A percentile compares a stretch with the other conserved stretches of the same genome.
These are phyloP conservation scores for Mnemiopsis leidyi DNA, from an alignment of 37 sponge, comb jelly and placozoan genomes.

Conservation along the genomic window DNA sequence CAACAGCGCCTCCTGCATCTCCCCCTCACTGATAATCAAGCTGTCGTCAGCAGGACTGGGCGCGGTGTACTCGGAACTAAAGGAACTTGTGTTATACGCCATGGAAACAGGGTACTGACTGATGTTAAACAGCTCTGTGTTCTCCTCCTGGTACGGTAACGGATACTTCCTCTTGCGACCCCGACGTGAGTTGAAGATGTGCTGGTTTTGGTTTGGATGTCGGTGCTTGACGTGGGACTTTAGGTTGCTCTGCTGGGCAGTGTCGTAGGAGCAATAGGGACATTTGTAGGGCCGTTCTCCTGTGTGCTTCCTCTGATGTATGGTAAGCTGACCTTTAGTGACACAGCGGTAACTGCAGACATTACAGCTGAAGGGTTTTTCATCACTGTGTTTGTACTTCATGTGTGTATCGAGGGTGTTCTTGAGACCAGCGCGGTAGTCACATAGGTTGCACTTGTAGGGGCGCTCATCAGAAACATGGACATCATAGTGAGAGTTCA, in stretches of 20 bases:
- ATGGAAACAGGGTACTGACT: neutral
- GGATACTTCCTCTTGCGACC: slow-evolving; percentile 55
- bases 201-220: slow-evolving; percentile 22
- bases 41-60: slow-evolving; percentile 11
- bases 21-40: neutral
- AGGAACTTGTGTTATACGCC: neutral
- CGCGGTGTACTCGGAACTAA: neutral
- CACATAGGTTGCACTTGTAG: slow-evolving; percentile 37
- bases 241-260: slow-evolving; percentile 55
- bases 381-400: slow-evolving; percentile 61
- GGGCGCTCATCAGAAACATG: slow-evolving; percentile 45
- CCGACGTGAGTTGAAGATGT: slow-evolving; percentile 47
- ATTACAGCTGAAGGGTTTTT: slow-evolving; percentile 32
- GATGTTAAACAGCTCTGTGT: neutral
- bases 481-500: neutral
- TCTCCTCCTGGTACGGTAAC: neutral
- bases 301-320: slow-evolving; percentile 50
- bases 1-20: neutral
- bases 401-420: slow-evolving; percentile 62
- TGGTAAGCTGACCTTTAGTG: slow-evolving; percentile 46
- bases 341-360: slow-evolving; percentile 65
- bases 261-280: slow-evolving; percentile 54
- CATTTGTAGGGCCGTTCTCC: slow-evolving; percentile 61
- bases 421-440: slow-evolving; percentile 58
- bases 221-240: slow-evolving; percentile 56